Conservation (phyloP, 2,113 vertebrate species). For the Dipodomys ordii region DNA sequence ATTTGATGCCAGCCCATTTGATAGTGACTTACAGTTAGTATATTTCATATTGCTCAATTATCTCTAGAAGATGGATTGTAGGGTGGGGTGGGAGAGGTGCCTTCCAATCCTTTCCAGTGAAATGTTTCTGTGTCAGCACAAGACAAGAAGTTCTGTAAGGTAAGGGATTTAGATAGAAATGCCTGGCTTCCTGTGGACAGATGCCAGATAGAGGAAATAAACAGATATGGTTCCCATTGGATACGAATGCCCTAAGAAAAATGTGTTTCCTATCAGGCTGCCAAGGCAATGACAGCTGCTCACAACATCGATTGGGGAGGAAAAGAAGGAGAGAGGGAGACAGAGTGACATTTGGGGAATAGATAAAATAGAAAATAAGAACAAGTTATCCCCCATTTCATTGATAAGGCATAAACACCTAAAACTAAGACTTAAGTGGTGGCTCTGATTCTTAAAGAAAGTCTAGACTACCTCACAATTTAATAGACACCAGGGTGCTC, state of each 20-base stretch:
- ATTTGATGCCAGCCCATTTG: constrained; percentile 29
- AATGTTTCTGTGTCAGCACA: constrained; percentile 65
- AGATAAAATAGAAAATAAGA: constrained; percentile 33
- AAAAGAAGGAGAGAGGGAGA: constrained; percentile 31
- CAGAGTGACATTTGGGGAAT: background rate
- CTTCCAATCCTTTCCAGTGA: constrained; percentile 73
- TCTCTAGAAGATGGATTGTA: constrained; percentile 65
- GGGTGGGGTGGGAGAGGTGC: constrained; percentile 64
- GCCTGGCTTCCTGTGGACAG: constrained; percentile 69
- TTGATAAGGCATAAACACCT: constrained; percentile 13
- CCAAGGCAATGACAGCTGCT: constrained; percentile 59
- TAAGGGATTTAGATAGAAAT: constrained; percentile 61
- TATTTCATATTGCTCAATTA: constrained; percentile 65
- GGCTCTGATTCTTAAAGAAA: constrained; percentile 38
- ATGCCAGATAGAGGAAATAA: constrained; percentile 70
- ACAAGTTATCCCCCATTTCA: constrained; percentile 40
- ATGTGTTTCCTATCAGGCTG: constrained; percentile 59
- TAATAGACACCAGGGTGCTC: background rate
- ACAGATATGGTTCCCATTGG: constrained; percentile 72
- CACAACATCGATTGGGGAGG: constrained; percentile 21
- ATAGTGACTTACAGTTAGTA: constrained; percentile 73
- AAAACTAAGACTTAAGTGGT: background rate
- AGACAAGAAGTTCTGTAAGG: constrained; percentile 68
- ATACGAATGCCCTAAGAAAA: constrained; percentile 56
- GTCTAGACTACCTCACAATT: background rate